phyloP scores from a whole-genome alignment of 2,113 vertebrate species.

The Chaetura pelagica region DNA sequence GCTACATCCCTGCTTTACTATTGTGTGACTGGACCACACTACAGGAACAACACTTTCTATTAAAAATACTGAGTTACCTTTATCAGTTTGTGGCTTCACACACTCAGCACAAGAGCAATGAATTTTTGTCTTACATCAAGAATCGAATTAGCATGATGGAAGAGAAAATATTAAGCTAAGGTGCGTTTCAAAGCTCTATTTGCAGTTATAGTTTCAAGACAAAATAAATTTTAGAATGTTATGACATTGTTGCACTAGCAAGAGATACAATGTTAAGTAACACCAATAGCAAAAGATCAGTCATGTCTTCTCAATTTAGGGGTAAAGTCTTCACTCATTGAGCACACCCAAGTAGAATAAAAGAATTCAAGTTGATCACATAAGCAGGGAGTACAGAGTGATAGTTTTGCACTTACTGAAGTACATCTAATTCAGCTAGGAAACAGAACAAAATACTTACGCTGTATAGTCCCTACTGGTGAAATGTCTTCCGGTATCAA shows the following conservation, averaged over 20 bases:
- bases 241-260: background rate
- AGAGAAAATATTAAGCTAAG: background rate
- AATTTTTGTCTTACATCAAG: slow-evolving; percentile 44
- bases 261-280: background rate
- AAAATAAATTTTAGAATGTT: background rate
- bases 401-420: background rate
- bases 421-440: background rate
- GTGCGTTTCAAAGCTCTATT: background rate
- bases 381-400: background rate
- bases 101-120: slow-evolving; percentile 25
- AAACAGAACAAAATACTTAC: background rate
- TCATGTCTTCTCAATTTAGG: background rate
- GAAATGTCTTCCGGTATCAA: background rate
- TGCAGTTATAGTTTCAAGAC: background rate
- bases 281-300: background rate
- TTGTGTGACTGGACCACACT: slow-evolving; percentile 79
- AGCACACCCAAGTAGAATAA: background rate
- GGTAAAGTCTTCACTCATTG: background rate
- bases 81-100: slow-evolving; percentile 52
- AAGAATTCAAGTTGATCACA: background rate
- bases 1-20: slow-evolving; percentile 76
- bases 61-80: slow-evolving; percentile 64
- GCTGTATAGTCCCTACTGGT: background rate
- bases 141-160: slow-evolving; percentile 22
- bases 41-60: slow-evolving; percentile 70